Conservation (phyloP, 2,113 vertebrate species). For the Passer montanus region DNA sequence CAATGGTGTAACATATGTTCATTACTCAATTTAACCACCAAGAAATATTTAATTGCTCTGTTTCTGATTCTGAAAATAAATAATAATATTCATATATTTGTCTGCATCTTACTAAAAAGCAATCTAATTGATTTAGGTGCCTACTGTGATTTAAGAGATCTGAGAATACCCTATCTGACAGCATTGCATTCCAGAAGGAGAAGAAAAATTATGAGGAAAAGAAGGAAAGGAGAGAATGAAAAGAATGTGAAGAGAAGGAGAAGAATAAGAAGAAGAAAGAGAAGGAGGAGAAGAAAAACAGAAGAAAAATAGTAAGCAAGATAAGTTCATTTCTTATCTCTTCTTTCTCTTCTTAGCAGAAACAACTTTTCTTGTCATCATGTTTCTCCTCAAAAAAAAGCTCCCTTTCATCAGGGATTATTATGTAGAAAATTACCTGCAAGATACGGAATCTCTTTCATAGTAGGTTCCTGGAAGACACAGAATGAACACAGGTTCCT, state of each 20-base stretch:
- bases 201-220: neutral
- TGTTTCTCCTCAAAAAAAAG: neutral
- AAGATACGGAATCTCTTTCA: neutral
- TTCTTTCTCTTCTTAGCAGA: neutral
- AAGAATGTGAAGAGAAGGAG: fast-evolving
- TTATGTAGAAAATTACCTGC: neutral
- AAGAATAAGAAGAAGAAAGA: neutral
- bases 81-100: neutral
- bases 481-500: neutral
- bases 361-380: neutral
- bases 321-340: neutral
- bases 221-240: fast-evolving
- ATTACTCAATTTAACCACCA: neutral
- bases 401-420: neutral
- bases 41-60: neutral
- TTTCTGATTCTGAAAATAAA: neutral
- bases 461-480: neutral
- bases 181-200: neutral
- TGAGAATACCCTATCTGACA: neutral
- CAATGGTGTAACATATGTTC: neutral
- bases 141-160: neutral
- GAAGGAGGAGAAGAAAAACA: neutral
- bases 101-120: neutral
- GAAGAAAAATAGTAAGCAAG: neutral
- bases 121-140: neutral